Evolutionary conservation across 2,888 invertebrate species (phyloP).

Genomic region (Spodoptera picta): DNA sequence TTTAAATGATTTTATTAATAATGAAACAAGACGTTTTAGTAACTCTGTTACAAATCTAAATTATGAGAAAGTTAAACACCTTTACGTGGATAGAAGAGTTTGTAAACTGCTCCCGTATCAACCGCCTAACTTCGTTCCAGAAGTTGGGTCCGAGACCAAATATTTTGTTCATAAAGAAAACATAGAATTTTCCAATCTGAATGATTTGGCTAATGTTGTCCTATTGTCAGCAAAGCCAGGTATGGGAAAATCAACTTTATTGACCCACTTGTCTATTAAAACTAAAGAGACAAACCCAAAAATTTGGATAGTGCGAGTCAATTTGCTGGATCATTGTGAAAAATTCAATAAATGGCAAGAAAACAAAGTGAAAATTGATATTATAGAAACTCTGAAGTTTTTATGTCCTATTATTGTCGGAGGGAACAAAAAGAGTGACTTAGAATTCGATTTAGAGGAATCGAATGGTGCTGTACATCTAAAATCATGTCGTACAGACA

Average conservation of each 20-base stretch:
- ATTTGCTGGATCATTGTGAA: constrained; percentile 26
- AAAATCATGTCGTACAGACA: no score
- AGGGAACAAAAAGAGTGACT: no score
- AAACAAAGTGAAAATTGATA: not conserved
- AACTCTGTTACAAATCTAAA: constrained; percentile 7
- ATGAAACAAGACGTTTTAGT: constrained; percentile 15
- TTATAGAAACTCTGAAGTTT: constrained; percentile 12
- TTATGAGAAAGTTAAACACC: constrained; percentile 27
- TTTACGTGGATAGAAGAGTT: constrained; percentile 23
- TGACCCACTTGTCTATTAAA: constrained; percentile 38
- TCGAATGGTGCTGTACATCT: no score
- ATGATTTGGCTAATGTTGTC: no score
- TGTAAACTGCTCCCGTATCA: no score
- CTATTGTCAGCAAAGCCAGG: constrained; percentile 31
- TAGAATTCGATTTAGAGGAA: no score
- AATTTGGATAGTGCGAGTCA: constrained; percentile 42
- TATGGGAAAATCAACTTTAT: constrained; percentile 50
- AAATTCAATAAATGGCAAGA: constrained; percentile 21
- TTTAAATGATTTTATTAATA: constrained; percentile 18
- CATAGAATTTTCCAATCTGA: no score
- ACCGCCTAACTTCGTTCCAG: no score
- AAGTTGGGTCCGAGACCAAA: no score
- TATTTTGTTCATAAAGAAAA: no score
- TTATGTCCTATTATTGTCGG: constrained; percentile 5
- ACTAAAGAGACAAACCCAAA: constrained; percentile 32